Conservation (phyloP, 2,888 invertebrate species). For the Dysmachus trigonus region DNA sequence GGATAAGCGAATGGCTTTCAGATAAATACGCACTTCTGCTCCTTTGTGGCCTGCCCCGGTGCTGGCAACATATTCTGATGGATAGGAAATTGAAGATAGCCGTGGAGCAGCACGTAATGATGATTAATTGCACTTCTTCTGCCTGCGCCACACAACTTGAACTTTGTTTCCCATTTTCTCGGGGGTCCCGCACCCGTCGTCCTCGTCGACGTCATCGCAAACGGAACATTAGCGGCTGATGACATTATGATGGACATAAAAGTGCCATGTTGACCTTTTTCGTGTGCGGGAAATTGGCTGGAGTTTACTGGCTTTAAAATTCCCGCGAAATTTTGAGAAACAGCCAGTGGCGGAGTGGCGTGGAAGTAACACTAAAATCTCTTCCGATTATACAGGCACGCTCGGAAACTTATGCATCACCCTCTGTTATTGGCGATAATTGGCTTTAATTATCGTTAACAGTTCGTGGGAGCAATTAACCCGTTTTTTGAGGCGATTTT, state of each 20-base stretch:
- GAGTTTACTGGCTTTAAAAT: background rate
- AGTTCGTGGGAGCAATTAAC: background rate
- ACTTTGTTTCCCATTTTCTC: background rate
- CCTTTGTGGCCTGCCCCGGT: background rate
- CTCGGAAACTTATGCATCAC: background rate
- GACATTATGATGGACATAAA: constrained; percentile 11
- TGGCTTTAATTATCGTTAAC: constrained; percentile 5
- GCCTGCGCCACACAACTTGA: constrained; percentile 5
- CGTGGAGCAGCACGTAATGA: constrained; percentile 26
- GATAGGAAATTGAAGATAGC: constrained; percentile 29
- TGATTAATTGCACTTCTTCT: constrained; percentile 33
- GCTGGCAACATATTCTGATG: constrained; percentile 7
- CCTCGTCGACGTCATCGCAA: background rate
- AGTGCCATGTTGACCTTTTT: constrained; percentile 16
- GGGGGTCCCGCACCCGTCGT: background rate
- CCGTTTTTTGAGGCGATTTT: constrained; percentile 7
- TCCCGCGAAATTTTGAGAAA: background rate
- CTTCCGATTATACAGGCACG: background rate
- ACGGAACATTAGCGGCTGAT: background rate
- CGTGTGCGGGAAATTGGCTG: background rate
- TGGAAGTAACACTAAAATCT: background rate
- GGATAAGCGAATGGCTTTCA: constrained; percentile 23
- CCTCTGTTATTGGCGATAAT: constrained; percentile 13
- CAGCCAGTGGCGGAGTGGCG: background rate
- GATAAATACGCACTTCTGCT: constrained; percentile 15